Evolutionary conservation across 1,140 invertebrate genomes (phyloP).

Genomic region (Asbolus verrucosus): DNA sequence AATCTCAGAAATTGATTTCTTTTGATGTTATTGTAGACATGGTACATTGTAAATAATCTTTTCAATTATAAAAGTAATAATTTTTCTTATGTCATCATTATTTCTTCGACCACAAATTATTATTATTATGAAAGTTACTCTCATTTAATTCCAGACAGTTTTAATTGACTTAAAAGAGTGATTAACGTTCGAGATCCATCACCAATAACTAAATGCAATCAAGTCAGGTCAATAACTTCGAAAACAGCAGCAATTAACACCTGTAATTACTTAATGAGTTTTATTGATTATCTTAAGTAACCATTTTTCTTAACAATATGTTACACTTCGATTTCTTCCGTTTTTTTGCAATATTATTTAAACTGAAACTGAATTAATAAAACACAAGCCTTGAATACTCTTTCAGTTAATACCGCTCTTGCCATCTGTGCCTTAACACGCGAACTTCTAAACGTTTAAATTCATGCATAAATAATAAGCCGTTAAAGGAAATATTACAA

Average conservation of each 20-base stretch:
- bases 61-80: constrained; percentile 26
- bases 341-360: too few relatives aligned
- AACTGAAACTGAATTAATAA: too few relatives aligned
- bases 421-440: too few relatives aligned
- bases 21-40: too few relatives aligned
- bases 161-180: constrained; percentile 15
- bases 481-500: too few relatives aligned
- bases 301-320: too few relatives aligned
- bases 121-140: background rate
- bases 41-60: background rate
- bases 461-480: background rate
- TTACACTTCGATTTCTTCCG: too few relatives aligned
- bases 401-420: too few relatives aligned
- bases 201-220: background rate
- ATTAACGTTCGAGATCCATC: constrained; percentile 14
- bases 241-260: constrained; percentile 22
- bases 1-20: too few relatives aligned
- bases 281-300: constrained; percentile 31
- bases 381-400: background rate
- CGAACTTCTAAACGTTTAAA: too few relatives aligned
- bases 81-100: constrained; percentile 10
- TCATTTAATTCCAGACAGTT: background rate
- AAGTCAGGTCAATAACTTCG: background rate
- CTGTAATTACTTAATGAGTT: background rate
- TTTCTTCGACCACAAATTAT: background rate